Conservation (phyloP, 1,140 invertebrate species). For the Diorhabda elongata region DNA sequence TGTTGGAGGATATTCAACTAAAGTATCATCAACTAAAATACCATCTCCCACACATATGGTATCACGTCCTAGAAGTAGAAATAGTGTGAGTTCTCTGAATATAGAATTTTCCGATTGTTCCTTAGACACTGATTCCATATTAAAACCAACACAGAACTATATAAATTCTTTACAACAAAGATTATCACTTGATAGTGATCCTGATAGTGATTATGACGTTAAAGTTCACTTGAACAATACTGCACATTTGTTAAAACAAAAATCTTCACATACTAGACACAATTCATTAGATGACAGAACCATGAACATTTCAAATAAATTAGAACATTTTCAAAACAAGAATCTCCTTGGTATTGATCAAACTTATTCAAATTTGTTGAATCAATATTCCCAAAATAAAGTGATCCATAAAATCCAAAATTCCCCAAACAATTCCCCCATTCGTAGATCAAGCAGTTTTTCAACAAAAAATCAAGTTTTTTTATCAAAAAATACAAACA, state of each 20-base stretch:
- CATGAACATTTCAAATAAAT: conserved; percentile 44
- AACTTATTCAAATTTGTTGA: conserved; percentile 43
- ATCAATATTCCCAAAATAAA: conserved; percentile 41
- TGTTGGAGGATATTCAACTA: conserved; percentile 34
- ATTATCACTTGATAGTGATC: conserved; percentile 46
- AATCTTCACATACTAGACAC: conserved; percentile 47
- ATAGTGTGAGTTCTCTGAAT: conserved; percentile 44
- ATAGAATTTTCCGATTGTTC: conserved; percentile 47
- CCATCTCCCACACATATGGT: conserved; percentile 57
- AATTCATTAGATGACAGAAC: conserved; percentile 51
- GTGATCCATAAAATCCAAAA: conserved; percentile 45
- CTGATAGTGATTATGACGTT: conserved; percentile 40
- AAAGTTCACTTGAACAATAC: conserved; percentile 43
- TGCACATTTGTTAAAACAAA: conserved; percentile 43
- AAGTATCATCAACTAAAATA: conserved; percentile 53
- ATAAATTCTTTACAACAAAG: conserved; percentile 61
- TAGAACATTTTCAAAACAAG: conserved; percentile 46
- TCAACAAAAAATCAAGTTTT: conserved; percentile 42
- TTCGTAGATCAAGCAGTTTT: conserved; percentile 45
- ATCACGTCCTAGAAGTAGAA: conserved; percentile 50
- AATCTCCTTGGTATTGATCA: conserved; percentile 46
- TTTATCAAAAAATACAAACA: conserved; percentile 37
- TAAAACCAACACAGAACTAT: conserved; percentile 64
- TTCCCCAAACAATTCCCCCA: conserved; percentile 45
- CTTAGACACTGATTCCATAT: conserved; percentile 60